Percentiles rank a stretch among this genome's conserved stretches.
Evolutionary conservation across 2,888 invertebrate genomes (phyloP).

Genomic region (Carcina quercana): DNA sequence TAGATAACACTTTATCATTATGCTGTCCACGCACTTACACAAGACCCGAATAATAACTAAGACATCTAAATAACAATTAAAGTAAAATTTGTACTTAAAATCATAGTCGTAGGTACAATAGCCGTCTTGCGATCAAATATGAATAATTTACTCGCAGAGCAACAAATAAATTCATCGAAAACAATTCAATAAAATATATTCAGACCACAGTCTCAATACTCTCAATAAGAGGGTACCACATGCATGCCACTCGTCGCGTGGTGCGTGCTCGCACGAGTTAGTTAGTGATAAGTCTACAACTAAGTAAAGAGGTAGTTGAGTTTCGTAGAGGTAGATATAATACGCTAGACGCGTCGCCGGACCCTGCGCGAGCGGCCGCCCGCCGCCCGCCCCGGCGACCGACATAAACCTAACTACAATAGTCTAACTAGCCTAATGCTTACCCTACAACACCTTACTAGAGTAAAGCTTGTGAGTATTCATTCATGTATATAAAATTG

Average conservation of each 20-base stretch:
- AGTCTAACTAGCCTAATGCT: slow-evolving; percentile 39
- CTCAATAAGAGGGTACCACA: slow-evolving; percentile 54
- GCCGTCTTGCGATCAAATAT: slow-evolving; percentile 39
- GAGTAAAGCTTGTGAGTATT: slow-evolving; percentile 75
- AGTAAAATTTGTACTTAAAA: slow-evolving; percentile 72
- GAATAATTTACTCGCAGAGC: slow-evolving; percentile 44
- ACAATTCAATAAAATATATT: slow-evolving; percentile 70
- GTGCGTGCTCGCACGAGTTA: slow-evolving; percentile 53
- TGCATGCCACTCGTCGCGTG: no score
- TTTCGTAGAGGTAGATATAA: slow-evolving; percentile 45
- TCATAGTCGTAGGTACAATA: slow-evolving; percentile 63
- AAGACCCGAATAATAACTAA: slow-evolving; percentile 47
- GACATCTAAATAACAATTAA: slow-evolving; percentile 68
- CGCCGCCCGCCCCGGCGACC: slow-evolving; percentile 50
- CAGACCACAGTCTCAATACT: slow-evolving; percentile 67
- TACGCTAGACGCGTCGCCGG: slow-evolving; percentile 51
- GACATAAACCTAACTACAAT: no score
- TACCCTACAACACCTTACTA: slow-evolving; percentile 65
- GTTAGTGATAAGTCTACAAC: no score
- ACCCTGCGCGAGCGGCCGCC: slow-evolving; percentile 64
- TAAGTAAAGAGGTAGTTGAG: slow-evolving; percentile 72
- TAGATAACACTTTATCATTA: slow-evolving; percentile 37
- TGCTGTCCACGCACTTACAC: slow-evolving; percentile 35
- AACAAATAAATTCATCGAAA: slow-evolving; percentile 53
- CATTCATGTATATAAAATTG: slow-evolving; percentile 70